Conservation (phyloP, 1,140 invertebrate species). For the Drosophila saltans region DNA sequence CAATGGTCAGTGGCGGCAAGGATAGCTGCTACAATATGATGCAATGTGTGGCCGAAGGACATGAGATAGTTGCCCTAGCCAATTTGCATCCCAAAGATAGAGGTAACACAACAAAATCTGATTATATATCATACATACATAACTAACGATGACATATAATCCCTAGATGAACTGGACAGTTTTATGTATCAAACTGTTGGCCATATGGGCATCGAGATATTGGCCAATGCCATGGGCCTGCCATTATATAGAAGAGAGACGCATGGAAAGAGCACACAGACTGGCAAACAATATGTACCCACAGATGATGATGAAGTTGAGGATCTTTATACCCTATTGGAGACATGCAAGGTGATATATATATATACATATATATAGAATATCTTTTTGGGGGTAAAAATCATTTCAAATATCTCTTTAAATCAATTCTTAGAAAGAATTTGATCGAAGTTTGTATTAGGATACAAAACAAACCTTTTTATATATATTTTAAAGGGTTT, state of each 20-base stretch:
- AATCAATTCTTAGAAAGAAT: no score
- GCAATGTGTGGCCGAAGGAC: conserved; percentile 97
- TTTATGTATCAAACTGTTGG: conserved; percentile 99
- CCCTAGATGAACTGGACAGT: conserved; percentile 96
- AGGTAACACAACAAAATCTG: conserved; percentile 85
- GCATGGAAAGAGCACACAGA: conserved; percentile 90
- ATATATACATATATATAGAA: not conserved
- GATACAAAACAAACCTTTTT: no score
- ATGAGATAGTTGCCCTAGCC: conserved; percentile 97
- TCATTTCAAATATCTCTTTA: no score
- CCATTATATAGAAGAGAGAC: conserved; percentile 95
- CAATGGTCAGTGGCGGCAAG: conserved; percentile 98
- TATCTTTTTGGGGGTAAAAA: not conserved
- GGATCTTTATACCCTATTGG: conserved; percentile 95
- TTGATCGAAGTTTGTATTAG: no score
- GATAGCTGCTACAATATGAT: conserved; percentile 99
- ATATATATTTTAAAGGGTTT: no score
- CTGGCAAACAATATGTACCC: conserved; percentile 92
- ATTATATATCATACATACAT: conserved; percentile 15
- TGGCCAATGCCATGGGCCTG: conserved; percentile 96
- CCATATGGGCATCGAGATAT: conserved; percentile 95
- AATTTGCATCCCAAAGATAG: conserved; percentile 95
- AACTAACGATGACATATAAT: not conserved
- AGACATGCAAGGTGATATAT: conserved; percentile 90
- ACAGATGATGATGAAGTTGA: conserved; percentile 99